These are phyloP conservation scores for Anodontia alba DNA, from an alignment of 2,888 invertebrate genomes.

Conservation along the genomic window DNA sequence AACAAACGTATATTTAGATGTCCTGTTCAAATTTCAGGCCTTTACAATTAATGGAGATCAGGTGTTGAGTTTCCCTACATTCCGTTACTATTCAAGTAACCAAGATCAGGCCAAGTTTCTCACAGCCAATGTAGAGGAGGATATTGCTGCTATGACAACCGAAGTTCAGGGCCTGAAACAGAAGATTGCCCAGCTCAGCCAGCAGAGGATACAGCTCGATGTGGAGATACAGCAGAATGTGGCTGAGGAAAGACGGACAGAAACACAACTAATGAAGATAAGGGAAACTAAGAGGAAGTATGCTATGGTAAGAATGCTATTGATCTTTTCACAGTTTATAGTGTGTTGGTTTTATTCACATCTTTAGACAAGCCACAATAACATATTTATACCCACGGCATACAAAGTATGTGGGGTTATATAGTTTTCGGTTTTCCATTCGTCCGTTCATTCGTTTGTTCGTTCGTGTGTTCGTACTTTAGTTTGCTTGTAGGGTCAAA, in stretches of 20 bases:
- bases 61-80: conserved; percentile 76
- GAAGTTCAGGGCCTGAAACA: conserved; percentile 28
- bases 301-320: conserved; percentile 63
- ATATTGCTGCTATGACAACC: conserved; percentile 62
- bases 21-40: conserved; percentile 65
- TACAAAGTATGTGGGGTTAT: too few relatives aligned
- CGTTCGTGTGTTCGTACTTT: too few relatives aligned
- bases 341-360: too few relatives aligned
- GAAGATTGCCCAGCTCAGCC: conserved; percentile 38
- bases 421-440: too few relatives aligned
- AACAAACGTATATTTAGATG: too few relatives aligned
- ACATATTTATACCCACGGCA: too few relatives aligned
- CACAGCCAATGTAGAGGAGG: conserved; percentile 80
- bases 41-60: conserved; percentile 82
- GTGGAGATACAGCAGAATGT: conserved; percentile 67
- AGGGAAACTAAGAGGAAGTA: conserved; percentile 64
- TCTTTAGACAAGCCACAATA: too few relatives aligned
- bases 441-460: too few relatives aligned
- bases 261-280: conserved; percentile 77
- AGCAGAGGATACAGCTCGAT: conserved; percentile 50
- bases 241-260: conserved; percentile 68
- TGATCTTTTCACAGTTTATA: too few relatives aligned
- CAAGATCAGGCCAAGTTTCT: conserved; percentile 73
- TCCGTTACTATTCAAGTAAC: conserved; percentile 80
- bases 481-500: too few relatives aligned